Evolutionary conservation across 2,113 vertebrate species (phyloP).

Genomic region (Xiphophorus maculatus): DNA sequence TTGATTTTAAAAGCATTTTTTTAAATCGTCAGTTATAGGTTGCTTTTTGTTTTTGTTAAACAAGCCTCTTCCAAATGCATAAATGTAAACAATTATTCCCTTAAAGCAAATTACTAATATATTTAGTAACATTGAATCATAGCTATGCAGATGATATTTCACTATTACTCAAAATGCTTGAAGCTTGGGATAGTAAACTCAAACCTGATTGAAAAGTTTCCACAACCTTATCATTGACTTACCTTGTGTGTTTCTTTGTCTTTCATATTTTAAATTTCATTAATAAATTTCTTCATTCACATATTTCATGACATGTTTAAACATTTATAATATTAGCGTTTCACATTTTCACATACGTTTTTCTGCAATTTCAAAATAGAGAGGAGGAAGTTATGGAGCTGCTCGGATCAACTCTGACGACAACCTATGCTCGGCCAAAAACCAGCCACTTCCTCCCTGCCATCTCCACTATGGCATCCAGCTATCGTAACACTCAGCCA

Average conservation of each 20-base stretch:
- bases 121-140: background rate
- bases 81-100: too few species aligned
- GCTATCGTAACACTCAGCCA: constrained; percentile 82
- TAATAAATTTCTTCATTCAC: background rate
- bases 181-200: background rate
- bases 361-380: background rate
- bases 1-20: background rate
- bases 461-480: constrained; percentile 84
- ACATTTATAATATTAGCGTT: background rate
- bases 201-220: background rate
- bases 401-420: constrained; percentile 81
- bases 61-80: too few species aligned
- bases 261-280: background rate
- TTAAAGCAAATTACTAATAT: background rate
- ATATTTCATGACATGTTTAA: background rate
- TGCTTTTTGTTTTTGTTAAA: too few species aligned
- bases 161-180: background rate
- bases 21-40: background rate
- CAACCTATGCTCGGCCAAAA: constrained; percentile 81
- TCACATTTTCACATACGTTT: background rate
- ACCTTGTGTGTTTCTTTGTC: background rate
- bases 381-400: constrained; percentile 77
- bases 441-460: constrained; percentile 86
- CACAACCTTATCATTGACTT: background rate
- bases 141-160: background rate